Base-by-base conservation (phyloP, 2,888 invertebrate genomes). In the Helleia helle region DNA sequence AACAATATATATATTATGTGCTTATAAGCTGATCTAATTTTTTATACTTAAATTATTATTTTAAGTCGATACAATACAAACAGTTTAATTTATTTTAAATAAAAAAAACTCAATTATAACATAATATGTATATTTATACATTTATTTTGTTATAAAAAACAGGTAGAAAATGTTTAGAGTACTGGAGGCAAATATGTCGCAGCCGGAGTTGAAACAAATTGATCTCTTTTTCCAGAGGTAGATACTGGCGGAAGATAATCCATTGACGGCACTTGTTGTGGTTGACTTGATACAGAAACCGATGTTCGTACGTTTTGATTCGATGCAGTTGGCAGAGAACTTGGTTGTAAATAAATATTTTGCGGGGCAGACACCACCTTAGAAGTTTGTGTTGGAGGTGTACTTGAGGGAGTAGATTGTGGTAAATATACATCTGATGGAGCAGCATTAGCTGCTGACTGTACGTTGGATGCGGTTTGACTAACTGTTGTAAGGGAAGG, bases 181-280 rank as follows among this genome's bases (percentile, higher is more conserved):
- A 34, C 34, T 22, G 34, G 34, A 24, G 80, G 80, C 45, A 81
- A 61, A 55, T 81, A 80, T 9, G 66, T 63, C 5, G 69, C 54
- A 24, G 74, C 69, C 28, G 77, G 76, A 14, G 64, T 63, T 24
- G 65, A 59, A 6, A 65, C 47, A 6, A 56, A 36, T 42, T 50
- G 46, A 6, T 42, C 40, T 15, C 42, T 41, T 12, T 49, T 25
- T 5, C 46, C 42, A 6, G 51, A 31, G 17, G 44, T 47, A 39
- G 47, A 48, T 25, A 48, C 29, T 8, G 71, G 68, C n/a, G 72
- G 70, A 44, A 71, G 51, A 44, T 72, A 71, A 27, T 49, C 44
- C 39, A 45, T 42, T 6, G 40, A 43, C 14, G 43, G 44, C 2
- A 36, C 31, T 13, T 31, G 9, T 24, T 42, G 46, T 5, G 49